A percentile compares a stretch with the other conserved stretches of the same genome.
These are phyloP conservation scores for Phengaris alcon DNA, from an alignment of 2,888 invertebrate genomes.

Conservation along the genomic window DNA sequence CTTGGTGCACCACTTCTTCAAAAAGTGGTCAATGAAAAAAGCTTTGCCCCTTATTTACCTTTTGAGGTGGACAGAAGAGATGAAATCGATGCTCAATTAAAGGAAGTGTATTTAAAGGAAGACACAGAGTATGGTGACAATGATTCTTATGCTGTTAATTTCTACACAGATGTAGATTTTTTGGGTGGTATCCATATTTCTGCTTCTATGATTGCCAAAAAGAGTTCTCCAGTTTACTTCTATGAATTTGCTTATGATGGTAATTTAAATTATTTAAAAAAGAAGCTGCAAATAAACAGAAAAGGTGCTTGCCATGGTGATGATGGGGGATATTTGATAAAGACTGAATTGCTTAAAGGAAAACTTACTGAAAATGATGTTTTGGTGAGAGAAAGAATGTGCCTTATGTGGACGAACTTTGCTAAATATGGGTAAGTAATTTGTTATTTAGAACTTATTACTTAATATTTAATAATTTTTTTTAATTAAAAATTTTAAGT, in stretches of 20 bases:
- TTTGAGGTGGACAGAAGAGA: slow-evolving; percentile 49
- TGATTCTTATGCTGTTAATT: slow-evolving; percentile 64
- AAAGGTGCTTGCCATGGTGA: slow-evolving; percentile 81
- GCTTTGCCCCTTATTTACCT: slow-evolving; percentile 57
- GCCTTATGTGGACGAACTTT: slow-evolving; percentile 82
- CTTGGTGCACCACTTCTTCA: slow-evolving; percentile 56
- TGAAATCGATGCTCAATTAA: slow-evolving; percentile 53
- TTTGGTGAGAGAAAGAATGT: slow-evolving; percentile 64
- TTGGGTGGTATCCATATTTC: slow-evolving; percentile 58
- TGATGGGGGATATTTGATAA: slow-evolving; percentile 80
- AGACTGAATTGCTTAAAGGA: slow-evolving; percentile 47
- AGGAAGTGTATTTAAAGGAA: slow-evolving; percentile 67
- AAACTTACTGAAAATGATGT: slow-evolving; percentile 52
- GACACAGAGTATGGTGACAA: slow-evolving; percentile 52
- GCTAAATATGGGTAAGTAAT: slow-evolving; percentile 74
- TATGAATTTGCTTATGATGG: slow-evolving; percentile 81
- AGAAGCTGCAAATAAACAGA: slow-evolving; percentile 57
- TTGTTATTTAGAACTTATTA: not conserved
- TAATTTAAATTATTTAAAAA: slow-evolving; percentile 73
- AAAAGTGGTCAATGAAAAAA: slow-evolving; percentile 55
- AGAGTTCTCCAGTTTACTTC: slow-evolving; percentile 71
- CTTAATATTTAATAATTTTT: not conserved
- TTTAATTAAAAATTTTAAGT: not conserved
- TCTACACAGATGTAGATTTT: slow-evolving; percentile 74
- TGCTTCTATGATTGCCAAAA: slow-evolving; percentile 55